Percentiles rank a stretch among this genome's conserved stretches.
These are phyloP conservation scores for Drosophila biarmipes DNA, from an alignment of 1,140 invertebrate species.

Conservation along the genomic window DNA sequence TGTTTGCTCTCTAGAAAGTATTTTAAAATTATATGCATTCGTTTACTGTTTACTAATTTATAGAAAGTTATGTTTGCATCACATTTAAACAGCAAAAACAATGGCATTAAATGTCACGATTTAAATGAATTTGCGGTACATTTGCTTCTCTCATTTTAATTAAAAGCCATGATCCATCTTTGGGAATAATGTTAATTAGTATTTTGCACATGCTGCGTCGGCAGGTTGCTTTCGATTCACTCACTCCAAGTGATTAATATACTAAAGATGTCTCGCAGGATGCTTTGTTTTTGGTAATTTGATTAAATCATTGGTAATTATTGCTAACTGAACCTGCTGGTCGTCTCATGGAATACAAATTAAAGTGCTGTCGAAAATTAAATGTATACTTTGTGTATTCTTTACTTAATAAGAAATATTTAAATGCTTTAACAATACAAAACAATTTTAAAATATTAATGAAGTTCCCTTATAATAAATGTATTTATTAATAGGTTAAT, in stretches of 20 bases:
- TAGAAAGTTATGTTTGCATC: not conserved
- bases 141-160: not conserved
- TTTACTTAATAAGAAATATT: no score
- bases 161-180: not conserved
- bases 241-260: constrained; percentile 1
- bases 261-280: not conserved
- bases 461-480: no score
- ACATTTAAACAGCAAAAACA: not conserved
- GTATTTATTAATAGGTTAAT: no score
- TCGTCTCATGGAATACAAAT: not conserved
- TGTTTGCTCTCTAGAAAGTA: not conserved
- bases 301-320: not conserved
- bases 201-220: not conserved
- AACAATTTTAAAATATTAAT: no score
- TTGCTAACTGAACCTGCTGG: not conserved
- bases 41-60: not conserved
- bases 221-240: not conserved
- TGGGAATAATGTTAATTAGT: constrained; percentile 8
- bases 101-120: not conserved
- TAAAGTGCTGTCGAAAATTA: not conserved
- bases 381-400: no score
- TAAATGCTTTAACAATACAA: no score
- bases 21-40: not conserved
- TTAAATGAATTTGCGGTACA: not conserved
- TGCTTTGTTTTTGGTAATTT: not conserved